Base-by-base conservation (phyloP, 2,113 vertebrate species). In the Salvelinus sp. region DNA sequence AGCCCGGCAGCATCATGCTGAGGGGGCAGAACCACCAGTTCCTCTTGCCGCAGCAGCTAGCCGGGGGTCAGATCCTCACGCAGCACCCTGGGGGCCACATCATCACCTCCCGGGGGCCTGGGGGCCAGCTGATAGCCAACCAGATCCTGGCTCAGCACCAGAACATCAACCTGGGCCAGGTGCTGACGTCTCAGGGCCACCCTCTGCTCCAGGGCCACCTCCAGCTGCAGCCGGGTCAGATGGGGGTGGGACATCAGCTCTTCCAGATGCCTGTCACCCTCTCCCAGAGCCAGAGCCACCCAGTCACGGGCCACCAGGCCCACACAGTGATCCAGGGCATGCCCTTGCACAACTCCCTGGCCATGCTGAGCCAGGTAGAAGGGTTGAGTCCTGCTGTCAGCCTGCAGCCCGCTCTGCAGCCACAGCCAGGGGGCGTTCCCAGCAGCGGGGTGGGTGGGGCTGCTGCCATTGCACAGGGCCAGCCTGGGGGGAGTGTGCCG, bases 261-360 rank as follows among this genome's bases (percentile, higher is more conserved):
- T 98, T 98, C 93, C 97, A 98, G 90, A 97, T 98, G 96, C 97
- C 97, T 0, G 96, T 98, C 0, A 94, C 95, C 0, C 58, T 97
- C 78, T 91, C 95, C 58, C 95, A 89, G 76, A 93, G 89, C 0
- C 95, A 97, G 73, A 91, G 92, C 62, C 94, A 94, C 44, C 70
- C 92, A 0, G 92, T 91, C 4, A 87, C 91, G 18, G 93, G 90
- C 54, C 92, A 92, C 28, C 63, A 65, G 63, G 82, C 88, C 65
- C 94, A 94, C 68, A 94, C 96, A 0, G 96, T 98, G 44, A 96
- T 98, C 88, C 96, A 98, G 57, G 95, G 96, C 4, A 95, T 98
- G 87, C 93, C 93, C 0, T 86, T 98, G 70, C 96, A 96, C 82
- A 97, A 94, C 79, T 95, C 96, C 18, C 91, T 97, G 84, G 91